A percentile compares a stretch with the other conserved stretches of the same genome.
These are phyloP conservation scores for Nephila pilipes DNA, from an alignment of 1,140 invertebrate species.

Conservation along the genomic window DNA sequence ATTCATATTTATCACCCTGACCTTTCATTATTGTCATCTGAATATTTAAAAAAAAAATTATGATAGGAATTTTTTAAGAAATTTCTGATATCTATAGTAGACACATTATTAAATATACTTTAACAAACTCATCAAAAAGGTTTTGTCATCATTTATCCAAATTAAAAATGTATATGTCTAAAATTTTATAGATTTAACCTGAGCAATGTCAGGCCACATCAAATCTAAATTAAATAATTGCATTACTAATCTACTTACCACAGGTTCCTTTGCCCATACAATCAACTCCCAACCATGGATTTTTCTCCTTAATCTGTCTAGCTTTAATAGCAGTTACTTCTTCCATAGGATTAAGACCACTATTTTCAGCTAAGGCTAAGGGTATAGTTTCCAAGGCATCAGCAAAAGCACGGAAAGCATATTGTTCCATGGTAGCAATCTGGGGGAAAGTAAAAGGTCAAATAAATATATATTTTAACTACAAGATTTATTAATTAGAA, in stretches of 20 bases:
- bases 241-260: slow-evolving; percentile 82
- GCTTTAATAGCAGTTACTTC: slow-evolving; percentile 96
- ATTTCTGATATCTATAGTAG: too few species aligned
- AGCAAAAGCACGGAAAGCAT: slow-evolving; percentile 97
- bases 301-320: slow-evolving; percentile 91
- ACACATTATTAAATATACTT: too few species aligned
- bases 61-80: too few species aligned
- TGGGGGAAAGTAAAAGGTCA: slow-evolving; percentile 78
- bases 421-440: slow-evolving; percentile 96
- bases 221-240: not conserved
- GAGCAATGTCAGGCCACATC: not conserved
- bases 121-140: too few species aligned
- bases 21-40: too few species aligned
- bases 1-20: too few species aligned
- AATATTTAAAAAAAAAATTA: too few species aligned
- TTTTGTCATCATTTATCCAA: too few species aligned
- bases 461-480: not conserved
- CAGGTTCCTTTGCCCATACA: slow-evolving; percentile 93
- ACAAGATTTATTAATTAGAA: not conserved
- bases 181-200: not conserved
- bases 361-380: slow-evolving; percentile 97
- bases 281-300: slow-evolving; percentile 95
- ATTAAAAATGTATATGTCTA: too few species aligned
- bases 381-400: slow-evolving; percentile 98
- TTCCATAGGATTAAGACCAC: slow-evolving; percentile 95